Conservation (phyloP, 2,888 invertebrate species). For the Rhodophaea formosa region DNA sequence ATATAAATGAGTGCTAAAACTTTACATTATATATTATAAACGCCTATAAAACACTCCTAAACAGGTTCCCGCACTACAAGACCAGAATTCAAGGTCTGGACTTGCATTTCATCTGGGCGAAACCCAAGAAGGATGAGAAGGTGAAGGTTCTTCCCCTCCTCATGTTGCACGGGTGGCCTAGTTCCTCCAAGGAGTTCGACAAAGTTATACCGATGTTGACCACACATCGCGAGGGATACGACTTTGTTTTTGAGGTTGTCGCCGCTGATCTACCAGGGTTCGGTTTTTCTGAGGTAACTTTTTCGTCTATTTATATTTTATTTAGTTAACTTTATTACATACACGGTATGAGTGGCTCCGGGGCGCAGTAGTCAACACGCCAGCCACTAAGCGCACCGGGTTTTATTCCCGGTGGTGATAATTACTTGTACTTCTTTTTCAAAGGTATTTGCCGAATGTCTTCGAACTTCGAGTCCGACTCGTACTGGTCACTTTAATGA, state of each 20-base stretch:
- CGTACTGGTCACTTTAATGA: too few relatives aligned
- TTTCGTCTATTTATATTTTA: too few relatives aligned
- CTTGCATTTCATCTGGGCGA: slow-evolving; percentile 88
- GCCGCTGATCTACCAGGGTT: slow-evolving; percentile 86
- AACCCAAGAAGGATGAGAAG: slow-evolving; percentile 60
- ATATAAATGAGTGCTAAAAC: too few relatives aligned
- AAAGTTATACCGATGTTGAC: slow-evolving; percentile 86
- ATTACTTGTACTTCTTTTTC: too few relatives aligned
- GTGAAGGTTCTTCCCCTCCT: slow-evolving; percentile 82
- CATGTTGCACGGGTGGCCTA: slow-evolving; percentile 93
- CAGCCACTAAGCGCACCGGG: too few relatives aligned
- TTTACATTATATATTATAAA: too few relatives aligned
- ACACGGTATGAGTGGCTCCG: too few relatives aligned
- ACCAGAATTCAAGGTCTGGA: slow-evolving; percentile 87
- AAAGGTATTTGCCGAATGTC: too few relatives aligned
- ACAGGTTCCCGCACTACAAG: slow-evolving; percentile 87
- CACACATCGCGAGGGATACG: slow-evolving; percentile 70
- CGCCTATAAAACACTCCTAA: slow-evolving; percentile 80
- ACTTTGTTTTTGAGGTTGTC: slow-evolving; percentile 86
- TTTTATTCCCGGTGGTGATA: too few relatives aligned
- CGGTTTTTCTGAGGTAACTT: slow-evolving; percentile 84
- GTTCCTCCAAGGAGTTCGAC: slow-evolving; percentile 90
- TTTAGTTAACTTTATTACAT: too few relatives aligned
- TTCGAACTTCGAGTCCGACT: too few relatives aligned
- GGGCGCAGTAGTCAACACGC: too few relatives aligned